Conservation (phyloP, 2,797 vertebrate species). For the Coregonus ussuriensis region DNA sequence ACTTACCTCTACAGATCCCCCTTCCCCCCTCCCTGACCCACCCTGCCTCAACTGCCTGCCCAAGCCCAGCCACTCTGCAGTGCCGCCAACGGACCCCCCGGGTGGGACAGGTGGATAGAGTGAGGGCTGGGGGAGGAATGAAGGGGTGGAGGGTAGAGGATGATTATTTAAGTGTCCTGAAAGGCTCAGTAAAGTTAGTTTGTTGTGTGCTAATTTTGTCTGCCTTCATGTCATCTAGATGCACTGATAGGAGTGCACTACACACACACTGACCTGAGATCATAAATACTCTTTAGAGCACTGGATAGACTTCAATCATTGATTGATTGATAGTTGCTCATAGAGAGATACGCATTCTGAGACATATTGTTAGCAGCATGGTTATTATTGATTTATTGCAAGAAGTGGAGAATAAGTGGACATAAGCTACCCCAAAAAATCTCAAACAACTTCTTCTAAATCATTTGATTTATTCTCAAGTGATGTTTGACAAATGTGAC, state of each 20-base stretch:
- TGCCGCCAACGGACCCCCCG: too few relatives aligned
- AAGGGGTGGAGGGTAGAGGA: not conserved
- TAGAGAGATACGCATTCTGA: not conserved
- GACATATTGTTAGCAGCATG: not conserved
- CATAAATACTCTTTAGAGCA: not conserved
- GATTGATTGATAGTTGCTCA: not conserved
- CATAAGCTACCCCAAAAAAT: not conserved
- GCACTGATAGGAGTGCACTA: too few relatives aligned
- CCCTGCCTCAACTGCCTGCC: not conserved
- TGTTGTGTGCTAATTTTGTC: not conserved
- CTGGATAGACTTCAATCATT: not conserved
- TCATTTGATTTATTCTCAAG: not conserved
- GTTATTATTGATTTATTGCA: not conserved
- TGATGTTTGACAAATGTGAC: not conserved
- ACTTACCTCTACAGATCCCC: constrained; percentile 69
- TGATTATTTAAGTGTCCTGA: not conserved
- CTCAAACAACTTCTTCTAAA: not conserved
- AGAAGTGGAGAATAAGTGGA: not conserved
- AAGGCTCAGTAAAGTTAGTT: not conserved
- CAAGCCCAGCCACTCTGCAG: constrained; percentile 14
- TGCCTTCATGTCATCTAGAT: not conserved
- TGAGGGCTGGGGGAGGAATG: not conserved
- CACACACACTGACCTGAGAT: not conserved
- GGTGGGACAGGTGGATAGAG: not conserved
- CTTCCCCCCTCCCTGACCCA: constrained; percentile 16